Base-by-base conservation (phyloP, 2,888 invertebrate genomes). In the Rotaria socialis region DNA sequence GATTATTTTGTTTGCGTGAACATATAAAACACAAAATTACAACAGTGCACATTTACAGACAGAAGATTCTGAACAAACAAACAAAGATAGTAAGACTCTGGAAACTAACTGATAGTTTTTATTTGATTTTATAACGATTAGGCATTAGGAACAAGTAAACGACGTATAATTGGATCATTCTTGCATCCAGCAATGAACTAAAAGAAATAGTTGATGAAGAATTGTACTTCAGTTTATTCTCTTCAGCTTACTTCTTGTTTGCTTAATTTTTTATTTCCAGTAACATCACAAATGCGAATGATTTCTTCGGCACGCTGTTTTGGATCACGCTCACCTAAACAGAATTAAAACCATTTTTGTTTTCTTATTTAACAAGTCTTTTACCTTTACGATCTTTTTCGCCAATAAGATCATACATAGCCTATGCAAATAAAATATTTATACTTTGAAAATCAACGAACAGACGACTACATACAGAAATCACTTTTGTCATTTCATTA, bases 401-500 rank as follows among this genome's bases (percentile, higher is more conserved):
- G 47, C 80, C 80, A n/a, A 80, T 47, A 47, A 80, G 47, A 80
- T 80, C 80, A n/a, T 80, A 80, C 80, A 80, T 80, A 47, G 80
- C 80, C 67, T 56, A 56, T 24, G 8, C 5, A 24, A 56, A 56
- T 6, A 56, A 55, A 22, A 6, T 55, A 22, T 55, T 55, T 22
- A 22, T 5, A 55, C 22, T 22, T 22, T 55, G 2, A 5, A 6
- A 55, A 55, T 14, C 3, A 14, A 52, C 35, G 35, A 55, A 55
- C 11, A 55, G 11, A 16, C 55, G 22, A 56, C 22, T 56, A 56
- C 56, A 22, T 56, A 56, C 56, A 16, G 80, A 43, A n/a, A 80
- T 80, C n/a, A 80, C 80, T n/a, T 80, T 80, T 24, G 80, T 47
- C 80, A 80, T 80, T 80, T 80, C 80, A n/a, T 22, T n/a, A 5